Evolutionary conservation across 2,113 vertebrate genomes (phyloP).

Genomic region (Pithys albifrons): DNA sequence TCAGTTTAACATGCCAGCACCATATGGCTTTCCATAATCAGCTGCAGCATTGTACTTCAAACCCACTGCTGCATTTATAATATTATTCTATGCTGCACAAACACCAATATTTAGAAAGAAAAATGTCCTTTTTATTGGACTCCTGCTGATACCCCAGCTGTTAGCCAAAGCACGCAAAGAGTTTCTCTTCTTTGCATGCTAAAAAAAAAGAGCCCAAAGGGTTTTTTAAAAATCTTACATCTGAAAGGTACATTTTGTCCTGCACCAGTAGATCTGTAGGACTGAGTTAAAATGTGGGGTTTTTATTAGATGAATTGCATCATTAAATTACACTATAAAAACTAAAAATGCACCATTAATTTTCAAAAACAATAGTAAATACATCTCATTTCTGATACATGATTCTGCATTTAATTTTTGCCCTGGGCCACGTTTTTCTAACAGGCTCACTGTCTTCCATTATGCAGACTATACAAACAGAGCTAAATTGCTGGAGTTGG

Average conservation of each 20-base stretch:
- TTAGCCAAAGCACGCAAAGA: constrained; percentile 18
- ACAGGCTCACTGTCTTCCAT: constrained; percentile 88
- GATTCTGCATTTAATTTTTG: constrained; percentile 89
- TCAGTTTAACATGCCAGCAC: constrained; percentile 52
- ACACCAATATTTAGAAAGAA: constrained; percentile 61
- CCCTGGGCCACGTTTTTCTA: constrained; percentile 84
- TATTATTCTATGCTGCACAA: constrained; percentile 51
- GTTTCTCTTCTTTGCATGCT: constrained; percentile 19
- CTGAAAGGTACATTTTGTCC: constrained; percentile 82
- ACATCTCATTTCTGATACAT: constrained; percentile 89
- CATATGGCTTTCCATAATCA: constrained; percentile 62
- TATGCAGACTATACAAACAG: constrained; percentile 90
- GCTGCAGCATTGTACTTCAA: constrained; percentile 62
- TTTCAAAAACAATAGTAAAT: constrained; percentile 97
- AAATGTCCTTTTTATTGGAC: constrained; percentile 68
- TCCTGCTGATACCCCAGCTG: constrained; percentile 68
- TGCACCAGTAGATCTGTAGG: constrained; percentile 86
- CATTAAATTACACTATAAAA: constrained; percentile 99
- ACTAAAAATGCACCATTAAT: constrained; percentile 99
- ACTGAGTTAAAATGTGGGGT: constrained; percentile 86
- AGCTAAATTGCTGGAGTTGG: constrained; percentile 83
- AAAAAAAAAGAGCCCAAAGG: constrained; percentile 53
- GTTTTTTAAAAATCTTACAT: constrained; percentile 52
- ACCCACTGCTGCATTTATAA: constrained; percentile 54
- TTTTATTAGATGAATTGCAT: constrained; percentile 99